phyloP scores from a whole-genome alignment of 2,888 invertebrate genomes.

The Abrostola triplasia region DNA sequence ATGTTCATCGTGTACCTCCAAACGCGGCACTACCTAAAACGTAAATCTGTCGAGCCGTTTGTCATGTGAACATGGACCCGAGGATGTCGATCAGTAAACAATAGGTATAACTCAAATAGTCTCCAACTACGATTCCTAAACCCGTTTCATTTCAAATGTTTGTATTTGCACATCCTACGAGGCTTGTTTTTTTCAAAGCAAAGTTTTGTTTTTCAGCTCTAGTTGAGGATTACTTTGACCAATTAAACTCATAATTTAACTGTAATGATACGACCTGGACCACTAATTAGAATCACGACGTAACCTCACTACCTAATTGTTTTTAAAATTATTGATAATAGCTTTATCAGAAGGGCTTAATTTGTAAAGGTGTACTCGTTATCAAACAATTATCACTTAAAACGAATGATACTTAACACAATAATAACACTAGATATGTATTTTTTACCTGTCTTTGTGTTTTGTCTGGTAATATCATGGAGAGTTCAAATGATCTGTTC shows the following conservation, averaged over 20 bases:
- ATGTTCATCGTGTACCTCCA: constrained; percentile 49
- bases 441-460: constrained; percentile 89
- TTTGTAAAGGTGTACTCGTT: constrained; percentile 18
- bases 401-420: constrained; percentile 7
- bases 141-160: constrained; percentile 16
- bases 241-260: too few relatives aligned
- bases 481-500: constrained; percentile 88
- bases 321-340: not conserved
- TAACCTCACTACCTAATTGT: not conserved
- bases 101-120: constrained; percentile 22
- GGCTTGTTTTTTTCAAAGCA: not conserved
- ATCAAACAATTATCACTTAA: constrained; percentile 40
- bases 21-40: constrained; percentile 41
- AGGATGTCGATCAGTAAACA: constrained; percentile 36
- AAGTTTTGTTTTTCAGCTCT: not conserved
- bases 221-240: too few relatives aligned
- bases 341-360: constrained; percentile 18
- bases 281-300: too few relatives aligned
- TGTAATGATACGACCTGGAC: too few relatives aligned
- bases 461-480: constrained; percentile 90
- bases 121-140: constrained; percentile 14
- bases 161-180: constrained; percentile 33
- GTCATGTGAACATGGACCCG: constrained; percentile 21
- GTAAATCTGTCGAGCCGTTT: constrained; percentile 47
- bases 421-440: constrained; percentile 11